A percentile compares a stretch with the other conserved stretches of the same genome.
Conservation (phyloP, 2,797 vertebrate species). For the Arctocebus calabarensis region DNA sequence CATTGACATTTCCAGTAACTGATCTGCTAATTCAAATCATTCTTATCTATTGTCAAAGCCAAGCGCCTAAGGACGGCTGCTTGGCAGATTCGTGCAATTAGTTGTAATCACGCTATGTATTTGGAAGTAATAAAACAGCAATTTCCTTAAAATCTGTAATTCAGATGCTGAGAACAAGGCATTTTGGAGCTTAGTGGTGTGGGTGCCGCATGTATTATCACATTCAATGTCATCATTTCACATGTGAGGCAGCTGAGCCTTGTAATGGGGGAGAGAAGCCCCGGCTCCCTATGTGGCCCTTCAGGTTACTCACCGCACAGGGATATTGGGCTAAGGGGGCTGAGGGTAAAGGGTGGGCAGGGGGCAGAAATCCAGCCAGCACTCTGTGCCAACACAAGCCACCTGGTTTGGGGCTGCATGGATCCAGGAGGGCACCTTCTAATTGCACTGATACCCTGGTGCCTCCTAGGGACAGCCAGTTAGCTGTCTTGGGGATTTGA, state of each 20-base stretch:
- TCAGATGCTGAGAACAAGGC: slow-evolving; percentile 78
- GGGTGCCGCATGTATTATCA: slow-evolving; percentile 64
- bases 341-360: not conserved
- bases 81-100: slow-evolving; percentile 78
- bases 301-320: not conserved
- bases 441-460: accelerated
- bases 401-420: not conserved
- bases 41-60: slow-evolving; percentile 79
- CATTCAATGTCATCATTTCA: slow-evolving; percentile 40
- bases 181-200: slow-evolving; percentile 64
- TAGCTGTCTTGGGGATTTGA: not conserved
- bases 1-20: slow-evolving; percentile 76
- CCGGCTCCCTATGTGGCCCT: not conserved
- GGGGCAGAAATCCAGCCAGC: not conserved
- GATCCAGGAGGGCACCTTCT: not conserved
- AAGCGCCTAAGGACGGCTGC: slow-evolving; percentile 72
- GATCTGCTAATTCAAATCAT: slow-evolving; percentile 78
- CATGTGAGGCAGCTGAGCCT: not conserved
- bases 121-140: slow-evolving; percentile 81
- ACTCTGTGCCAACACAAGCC: not conserved
- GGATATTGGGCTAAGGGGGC: not conserved
- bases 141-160: slow-evolving; percentile 82
- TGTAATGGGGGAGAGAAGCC: not conserved
- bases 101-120: slow-evolving; percentile 78
- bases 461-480: not conserved